Evolutionary conservation across 2,888 invertebrate species (phyloP), one percentile per base, ranked within the genome.

Genomic region (Furcula furcula): DNA sequence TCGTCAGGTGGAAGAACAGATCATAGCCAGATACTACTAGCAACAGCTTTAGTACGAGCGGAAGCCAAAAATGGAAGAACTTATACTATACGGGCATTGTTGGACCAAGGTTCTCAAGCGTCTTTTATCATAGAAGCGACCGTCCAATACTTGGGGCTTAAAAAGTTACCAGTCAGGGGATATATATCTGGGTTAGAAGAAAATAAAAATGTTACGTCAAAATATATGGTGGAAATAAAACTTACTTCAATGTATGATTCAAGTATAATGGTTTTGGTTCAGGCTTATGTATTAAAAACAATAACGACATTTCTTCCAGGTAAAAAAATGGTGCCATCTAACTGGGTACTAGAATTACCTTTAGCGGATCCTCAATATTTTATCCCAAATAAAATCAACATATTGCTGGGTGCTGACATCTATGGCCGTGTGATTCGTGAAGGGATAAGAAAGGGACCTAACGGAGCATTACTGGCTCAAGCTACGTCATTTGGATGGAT

Each of bases 271-370:
- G 10, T 31, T 2, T 7, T 18, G 18, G 25, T 31, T 7, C 16
- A 11, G 18, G 25, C 19, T 7, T 31, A 31, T 31, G 25, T 31
- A 5, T 16, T 25, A 10, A 31, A 31, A 31, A 18, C 31, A 13
- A 29, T 29, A 20, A 29, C 29, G 4, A 21, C 13, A 5, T 7
- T 20, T 7, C 3, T 20, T 20, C 20, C 29, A 21, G 6, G 6
- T 3, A 26, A 26, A 13, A 26, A 26, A 14, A 6, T 12, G 14
- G 26, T 13, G 7, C 4, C 26, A 7, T 7, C 7, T 7, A 14
- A 26, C 7, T 26, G 12, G 26, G 26, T 13, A 6, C 3, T 5
- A 4, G 6, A 13, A 20, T 29, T 29, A 20, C 19, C 3, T n/a
- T 20, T 29, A 29, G 16, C 16, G 19, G 18, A 29, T 16, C 16